Base-by-base conservation (phyloP, 2,888 invertebrate genomes). In the Thecocarcelia acutangulata region DNA sequence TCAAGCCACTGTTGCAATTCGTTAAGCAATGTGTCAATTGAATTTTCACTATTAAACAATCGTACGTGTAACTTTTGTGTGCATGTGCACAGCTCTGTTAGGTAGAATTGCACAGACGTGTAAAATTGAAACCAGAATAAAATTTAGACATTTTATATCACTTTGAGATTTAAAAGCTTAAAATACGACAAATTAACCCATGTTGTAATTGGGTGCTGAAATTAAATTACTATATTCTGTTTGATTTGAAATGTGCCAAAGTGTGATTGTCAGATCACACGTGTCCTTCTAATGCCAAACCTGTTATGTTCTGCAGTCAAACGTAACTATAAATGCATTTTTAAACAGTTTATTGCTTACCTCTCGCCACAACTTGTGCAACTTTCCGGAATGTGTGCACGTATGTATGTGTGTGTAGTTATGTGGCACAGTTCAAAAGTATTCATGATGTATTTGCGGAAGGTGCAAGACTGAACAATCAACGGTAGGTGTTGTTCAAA, bases 201-300 rank as follows among this genome's bases (percentile, higher is more conserved):
- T 21, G 58, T 75, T 66, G 66, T 70, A 72, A 72, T 75, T 70
- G 70, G 80, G 80, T 75, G 75, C 46, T 80, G 75, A 76, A 72
- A 80, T 80, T 75, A 75, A 80, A 80, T 80, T 64, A 80, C 75
- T 76, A 56, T 66, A 80, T 80, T 75, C 80, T 66, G 80, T 80
- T 80, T 80, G 80, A 80, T 80, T 54, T 80, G 44, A 59, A 50
- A 66, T 59, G 63, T 73, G 73, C 44, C 70, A 80, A 70, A 75
- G 69, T 80, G 72, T 76, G 59, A 66, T 72, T 70, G 80, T 76
- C 80, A 76, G 48, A 75, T 44, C 70, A 66, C 52, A 80, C 59
- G 72, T 80, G 75, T 46, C 73, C 44, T 63, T 9, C 54, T 76
- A 59, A 76, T 68, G 76, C 59, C 76, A 76, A 59, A 76, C 33